These are phyloP conservation scores for Lottia gigantea DNA, from an alignment of 2,888 invertebrate genomes.

Conservation along the genomic window DNA sequence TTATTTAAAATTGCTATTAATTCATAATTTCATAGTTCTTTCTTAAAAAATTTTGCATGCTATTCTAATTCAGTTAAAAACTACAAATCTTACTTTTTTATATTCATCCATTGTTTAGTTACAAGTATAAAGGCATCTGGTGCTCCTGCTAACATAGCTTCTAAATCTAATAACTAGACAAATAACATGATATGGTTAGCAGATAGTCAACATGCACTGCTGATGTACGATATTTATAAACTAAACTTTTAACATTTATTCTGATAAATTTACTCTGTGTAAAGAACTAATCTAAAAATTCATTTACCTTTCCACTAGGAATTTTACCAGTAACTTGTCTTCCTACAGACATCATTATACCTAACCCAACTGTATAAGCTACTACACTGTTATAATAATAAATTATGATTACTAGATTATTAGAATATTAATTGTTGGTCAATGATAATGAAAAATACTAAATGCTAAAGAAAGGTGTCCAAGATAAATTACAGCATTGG, in stretches of 20 bases:
- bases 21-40: too few relatives aligned
- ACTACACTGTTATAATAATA: conserved; percentile 49
- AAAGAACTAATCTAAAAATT: neutral
- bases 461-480: neutral
- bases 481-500: neutral
- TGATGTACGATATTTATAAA: too few relatives aligned
- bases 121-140: conserved; percentile 61
- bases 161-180: conserved; percentile 56
- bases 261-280: too few relatives aligned
- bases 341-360: conserved; percentile 60
- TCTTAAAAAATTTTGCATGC: too few relatives aligned
- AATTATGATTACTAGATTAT: neutral
- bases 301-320: conserved; percentile 54
- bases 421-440: too few relatives aligned
- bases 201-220: too few relatives aligned
- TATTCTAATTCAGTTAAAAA: neutral
- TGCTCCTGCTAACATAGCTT: conserved; percentile 59
- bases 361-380: conserved; percentile 57
- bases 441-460: neutral
- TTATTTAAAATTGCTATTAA: too few relatives aligned
- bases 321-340: conserved; percentile 57
- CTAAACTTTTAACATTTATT: too few relatives aligned
- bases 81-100: conserved; percentile 44
- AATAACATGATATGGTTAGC: neutral
- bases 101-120: conserved; percentile 60